Conservation (phyloP, 2,888 invertebrate species). For the Drosophila subquinaria region DNA sequence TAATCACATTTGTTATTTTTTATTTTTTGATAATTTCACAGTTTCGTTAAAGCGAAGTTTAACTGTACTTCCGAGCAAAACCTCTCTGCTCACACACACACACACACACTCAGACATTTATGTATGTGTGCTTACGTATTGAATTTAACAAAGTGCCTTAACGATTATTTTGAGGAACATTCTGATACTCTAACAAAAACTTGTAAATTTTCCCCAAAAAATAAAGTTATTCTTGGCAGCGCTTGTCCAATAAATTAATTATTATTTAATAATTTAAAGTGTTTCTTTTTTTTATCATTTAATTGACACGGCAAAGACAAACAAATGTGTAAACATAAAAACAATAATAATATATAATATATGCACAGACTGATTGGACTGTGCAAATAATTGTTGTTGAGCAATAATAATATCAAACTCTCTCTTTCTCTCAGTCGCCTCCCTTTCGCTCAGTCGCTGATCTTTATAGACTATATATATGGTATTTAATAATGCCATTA, state of each 20-base stretch:
- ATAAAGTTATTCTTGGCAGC: conserved; percentile 27
- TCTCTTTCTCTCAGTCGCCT: neutral
- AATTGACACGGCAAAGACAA: conserved; percentile 47
- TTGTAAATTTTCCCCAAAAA: conserved; percentile 14
- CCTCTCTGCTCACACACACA: neutral
- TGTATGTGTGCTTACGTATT: conserved; percentile 16
- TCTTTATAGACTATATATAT: conserved; percentile 14
- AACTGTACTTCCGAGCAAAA: neutral
- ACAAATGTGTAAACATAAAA: conserved; percentile 8
- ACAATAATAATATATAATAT: conserved; percentile 5
- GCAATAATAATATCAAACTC: conserved; percentile 23
- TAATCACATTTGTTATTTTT: neutral
- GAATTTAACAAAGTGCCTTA: conserved; percentile 37
- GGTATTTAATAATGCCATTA: conserved; percentile 19
- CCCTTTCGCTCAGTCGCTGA: conserved; percentile 17
- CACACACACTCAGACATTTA: neutral
- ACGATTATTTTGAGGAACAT: conserved; percentile 40
- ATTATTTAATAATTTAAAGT: conserved; percentile 11
- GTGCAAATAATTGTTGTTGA: conserved; percentile 14
- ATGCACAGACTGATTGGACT: conserved; percentile 5
- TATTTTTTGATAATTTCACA: neutral
- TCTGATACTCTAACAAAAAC: conserved; percentile 5
- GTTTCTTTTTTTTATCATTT: conserved; percentile 13
- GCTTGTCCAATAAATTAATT: conserved; percentile 17
- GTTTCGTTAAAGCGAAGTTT: neutral